Base-by-base conservation (phyloP, 2,113 vertebrate species). In the Bucco capensis region DNA sequence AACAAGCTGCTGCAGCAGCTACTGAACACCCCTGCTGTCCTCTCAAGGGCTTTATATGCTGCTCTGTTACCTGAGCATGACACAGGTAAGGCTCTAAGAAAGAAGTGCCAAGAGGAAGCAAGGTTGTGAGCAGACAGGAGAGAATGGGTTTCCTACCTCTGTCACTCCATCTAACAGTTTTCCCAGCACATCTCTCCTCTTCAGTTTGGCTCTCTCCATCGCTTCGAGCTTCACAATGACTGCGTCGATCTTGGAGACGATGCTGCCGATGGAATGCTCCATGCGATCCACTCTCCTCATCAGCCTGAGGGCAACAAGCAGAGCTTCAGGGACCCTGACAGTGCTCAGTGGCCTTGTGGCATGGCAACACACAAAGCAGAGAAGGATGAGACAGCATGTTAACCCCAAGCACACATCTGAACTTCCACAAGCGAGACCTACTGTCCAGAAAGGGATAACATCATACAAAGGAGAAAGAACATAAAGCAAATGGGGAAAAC, bases 191-290 rank as follows among this genome's bases (percentile, higher is more conserved):
- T 99, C 99, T 56, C 98, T 98, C 67, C 99, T 98, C 91, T 99
- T 99, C 14, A 99, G 94, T 70, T 99, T 99, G 53, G 98, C 98
- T 71, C 98, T 97, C 97, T 99, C 99, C 99, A 99, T 99, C 9
- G 98, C 97, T 91, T 99, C 99, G 27, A 99, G 97, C 96, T 99
- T 99, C 87, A 99, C 98, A 0, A 99, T 99, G 21, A 99, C 99
- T 0, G 99, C 99, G 1, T 99, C 99, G 0, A 99, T 99, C 97
- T 99, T 99, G 51, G 99, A 99, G 84, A 99, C 99, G 0, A 99
- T 99, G 67, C 99, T 99, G 89, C 99, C 99, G 0, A 99, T 99
- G 4, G 99, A 99, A 79, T 99, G 99, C 80, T 99, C 99, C 99
- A 99, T 99, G 22, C 99, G 98, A 95, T 99, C 99, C 19, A 99